Evolutionary conservation across 2,113 vertebrate genomes (phyloP).

Genomic region (Pteronura brasiliensis): DNA sequence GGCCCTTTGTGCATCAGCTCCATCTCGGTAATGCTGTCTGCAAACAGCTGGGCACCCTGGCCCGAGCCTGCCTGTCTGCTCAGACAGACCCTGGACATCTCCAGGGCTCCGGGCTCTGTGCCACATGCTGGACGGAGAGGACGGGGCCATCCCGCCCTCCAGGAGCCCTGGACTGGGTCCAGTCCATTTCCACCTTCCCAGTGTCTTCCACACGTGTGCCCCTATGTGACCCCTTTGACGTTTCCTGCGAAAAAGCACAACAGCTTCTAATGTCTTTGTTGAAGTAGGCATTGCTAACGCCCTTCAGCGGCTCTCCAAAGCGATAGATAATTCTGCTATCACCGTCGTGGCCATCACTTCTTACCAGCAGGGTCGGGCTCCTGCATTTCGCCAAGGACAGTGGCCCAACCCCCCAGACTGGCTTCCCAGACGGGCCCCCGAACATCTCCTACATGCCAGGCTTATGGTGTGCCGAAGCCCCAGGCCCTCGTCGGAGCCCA

Average conservation of each 20-base stretch:
- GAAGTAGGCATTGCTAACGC: accelerated
- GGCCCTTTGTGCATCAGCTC: not conserved
- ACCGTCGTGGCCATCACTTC: not conserved
- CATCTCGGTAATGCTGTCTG: not conserved
- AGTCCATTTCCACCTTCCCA: not conserved
- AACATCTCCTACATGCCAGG: not conserved
- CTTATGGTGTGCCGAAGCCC: not conserved
- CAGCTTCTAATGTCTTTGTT: too few species aligned
- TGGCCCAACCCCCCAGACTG: accelerated
- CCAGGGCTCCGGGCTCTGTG: not conserved
- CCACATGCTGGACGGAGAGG: not conserved
- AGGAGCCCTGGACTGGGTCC: not conserved
- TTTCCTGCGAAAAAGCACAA: not conserved
- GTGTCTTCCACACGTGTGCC: accelerated
- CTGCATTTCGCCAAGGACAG: not conserved
- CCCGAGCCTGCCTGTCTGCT: not conserved
- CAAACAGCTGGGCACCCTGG: not conserved
- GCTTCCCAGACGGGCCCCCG: not conserved
- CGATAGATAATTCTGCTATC: accelerated
- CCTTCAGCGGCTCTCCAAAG: too few species aligned
- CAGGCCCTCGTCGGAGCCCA: not conserved
- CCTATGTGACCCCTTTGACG: not conserved
- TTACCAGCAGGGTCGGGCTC: not conserved
- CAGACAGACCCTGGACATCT: not conserved
- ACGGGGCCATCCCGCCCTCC: not conserved